A percentile compares a stretch with the other conserved stretches of the same genome.
Evolutionary conservation across 2,888 invertebrate species (phyloP).

Genomic region (Syrphus vitripennis): DNA sequence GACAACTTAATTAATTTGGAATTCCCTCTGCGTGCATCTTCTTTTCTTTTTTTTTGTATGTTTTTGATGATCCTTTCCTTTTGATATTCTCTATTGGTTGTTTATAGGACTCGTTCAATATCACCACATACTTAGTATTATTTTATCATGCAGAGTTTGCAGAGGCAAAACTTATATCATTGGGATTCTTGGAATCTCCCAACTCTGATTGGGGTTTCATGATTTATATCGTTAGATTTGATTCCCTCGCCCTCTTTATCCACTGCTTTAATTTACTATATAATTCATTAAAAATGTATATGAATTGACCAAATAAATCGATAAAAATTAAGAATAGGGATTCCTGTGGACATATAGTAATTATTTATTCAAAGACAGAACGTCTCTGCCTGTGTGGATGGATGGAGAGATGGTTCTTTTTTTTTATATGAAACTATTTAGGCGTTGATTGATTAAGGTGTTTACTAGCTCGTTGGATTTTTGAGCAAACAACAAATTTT

Average conservation of each 20-base stretch:
- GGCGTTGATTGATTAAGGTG: constrained; percentile 61
- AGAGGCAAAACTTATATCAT: constrained; percentile 30
- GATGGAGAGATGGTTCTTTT: constrained; percentile 41
- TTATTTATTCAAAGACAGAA: constrained; percentile 22
- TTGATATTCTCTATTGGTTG: constrained; percentile 35
- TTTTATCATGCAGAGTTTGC: constrained; percentile 21
- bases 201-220: constrained; percentile 57
- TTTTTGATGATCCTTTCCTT: constrained; percentile 23
- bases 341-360: constrained; percentile 14
- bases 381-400: constrained; percentile 17
- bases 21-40: constrained; percentile 73
- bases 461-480: constrained; percentile 10
- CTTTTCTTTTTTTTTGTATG: too few species aligned
- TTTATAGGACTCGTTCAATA: constrained; percentile 10
- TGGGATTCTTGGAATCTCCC: constrained; percentile 47
- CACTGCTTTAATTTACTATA: constrained; percentile 76
- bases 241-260: background rate
- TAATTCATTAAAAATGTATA: constrained; percentile 80
- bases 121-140: background rate
- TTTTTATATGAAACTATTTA: constrained; percentile 35
- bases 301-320: constrained; percentile 79
- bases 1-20: constrained; percentile 81
- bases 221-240: constrained; percentile 42
- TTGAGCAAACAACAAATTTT: background rate
- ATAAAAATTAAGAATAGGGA: constrained; percentile 75